Percentiles rank a stretch among this genome's conserved stretches.
phyloP scores from a whole-genome alignment of 2,797 vertebrate species.

The Brachyalestes nurse region DNA sequence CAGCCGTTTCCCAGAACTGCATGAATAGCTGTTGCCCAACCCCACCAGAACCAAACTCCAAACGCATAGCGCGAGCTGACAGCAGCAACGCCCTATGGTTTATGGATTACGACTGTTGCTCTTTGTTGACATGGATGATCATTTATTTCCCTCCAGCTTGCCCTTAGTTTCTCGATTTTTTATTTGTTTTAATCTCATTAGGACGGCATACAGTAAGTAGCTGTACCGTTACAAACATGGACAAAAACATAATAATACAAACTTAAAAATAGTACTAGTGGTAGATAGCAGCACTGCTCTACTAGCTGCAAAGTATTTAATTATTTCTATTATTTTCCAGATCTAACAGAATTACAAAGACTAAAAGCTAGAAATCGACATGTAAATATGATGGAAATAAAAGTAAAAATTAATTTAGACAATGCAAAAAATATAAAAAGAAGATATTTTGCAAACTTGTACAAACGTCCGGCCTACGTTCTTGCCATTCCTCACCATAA shows the following conservation, averaged over 20 bases:
- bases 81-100: conserved; percentile 11
- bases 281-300: no score
- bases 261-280: not conserved
- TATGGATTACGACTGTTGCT: conserved; percentile 35
- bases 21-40: conserved; percentile 46
- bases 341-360: no score
- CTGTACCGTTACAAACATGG: not conserved
- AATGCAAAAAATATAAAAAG: no score
- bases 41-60: conserved; percentile 13
- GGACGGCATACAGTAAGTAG: not conserved
- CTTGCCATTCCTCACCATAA: conserved; percentile 5
- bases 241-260: not conserved
- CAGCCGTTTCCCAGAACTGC: conserved; percentile 57
- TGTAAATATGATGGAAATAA: no score
- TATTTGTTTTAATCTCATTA: not conserved
- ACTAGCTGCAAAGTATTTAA: no score
- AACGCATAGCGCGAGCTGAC: conserved; percentile 22
- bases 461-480: not conserved
- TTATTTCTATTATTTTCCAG: no score
- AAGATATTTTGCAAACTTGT: not conserved
- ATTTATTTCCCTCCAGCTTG: conserved; percentile 4
- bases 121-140: conserved; percentile 37
- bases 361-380: no score
- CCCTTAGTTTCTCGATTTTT: conserved; percentile 26
- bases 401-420: no score